Evolutionary conservation across 2,888 invertebrate genomes (phyloP), one percentile per base, ranked within the genome.

Genomic region (Xylota segnis): DNA sequence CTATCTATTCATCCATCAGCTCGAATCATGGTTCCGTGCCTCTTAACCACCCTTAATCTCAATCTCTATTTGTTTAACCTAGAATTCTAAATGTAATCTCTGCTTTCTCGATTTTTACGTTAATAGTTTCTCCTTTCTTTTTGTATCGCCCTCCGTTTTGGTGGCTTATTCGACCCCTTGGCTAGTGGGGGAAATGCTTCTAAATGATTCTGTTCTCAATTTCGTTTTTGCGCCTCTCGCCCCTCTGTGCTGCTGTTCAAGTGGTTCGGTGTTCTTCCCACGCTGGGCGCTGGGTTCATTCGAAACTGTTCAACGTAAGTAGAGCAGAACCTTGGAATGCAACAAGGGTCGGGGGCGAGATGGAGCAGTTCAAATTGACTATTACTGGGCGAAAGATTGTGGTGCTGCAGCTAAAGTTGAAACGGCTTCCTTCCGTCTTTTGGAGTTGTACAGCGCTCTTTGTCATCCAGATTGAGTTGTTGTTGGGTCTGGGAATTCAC

Each of bases 41-140:
- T 84, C 75, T 58, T 75, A 84, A 84, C 84, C 75, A 75, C 71
- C 79, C 84, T 79, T 84, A 79, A 84, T 75, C 79, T 71, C 84
- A 59, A 79, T 79, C 74, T 79, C 65, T 84, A 84, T 84, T 84
- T 84, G 75, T 79, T 75, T 84, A 79, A 84, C 75, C 79, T 79
- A 63, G 52, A 84, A 84, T 79, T 70, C 65, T 66, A 32, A 78
- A 78, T 78, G 78, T 78, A 78, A 78, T 78, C 78, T 71, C 78
- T 74, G 56, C 79, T 65, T 59, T 75, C 45, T 66, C 37, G 43
- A 29, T 79, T 79, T 65, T 70, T 45, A 72, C 34, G 54, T 68
- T 50, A 50, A 75, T 14, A 54, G 43, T 47, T 63, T 23, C 23
- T 23, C 5, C 6, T 45, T 34, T 45, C 16, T 16, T n/a, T 18